Conservation (phyloP, 1,140 invertebrate genomes). For the Dermatophagoides farinae region DNA sequence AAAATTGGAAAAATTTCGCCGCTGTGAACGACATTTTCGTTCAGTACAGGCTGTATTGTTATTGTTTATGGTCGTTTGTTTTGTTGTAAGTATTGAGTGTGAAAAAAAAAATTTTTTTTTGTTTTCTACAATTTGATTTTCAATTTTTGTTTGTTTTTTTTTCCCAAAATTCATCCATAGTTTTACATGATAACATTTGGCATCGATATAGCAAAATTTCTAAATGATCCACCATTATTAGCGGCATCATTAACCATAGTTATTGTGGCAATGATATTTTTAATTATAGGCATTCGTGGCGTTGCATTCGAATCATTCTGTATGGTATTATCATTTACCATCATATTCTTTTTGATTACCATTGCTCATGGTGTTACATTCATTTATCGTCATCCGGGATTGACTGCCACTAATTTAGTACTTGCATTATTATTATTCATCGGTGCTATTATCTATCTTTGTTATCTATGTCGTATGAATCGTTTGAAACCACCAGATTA, state of each 20-base stretch:
- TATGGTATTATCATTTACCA: neutral
- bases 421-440: neutral
- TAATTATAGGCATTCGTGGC: neutral
- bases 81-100: slow-evolving; percentile 4
- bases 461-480: neutral
- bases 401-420: neutral
- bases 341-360: neutral
- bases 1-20: neutral
- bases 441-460: neutral
- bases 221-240: neutral
- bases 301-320: neutral
- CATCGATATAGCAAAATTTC: neutral
- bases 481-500: neutral
- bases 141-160: neutral
- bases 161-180: neutral
- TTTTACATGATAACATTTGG: slow-evolving; percentile 6
- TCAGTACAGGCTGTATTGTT: neutral
- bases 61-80: slow-evolving; percentile 1
- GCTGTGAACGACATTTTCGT: neutral
- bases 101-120: no score
- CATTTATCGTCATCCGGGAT: neutral
- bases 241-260: neutral
- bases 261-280: neutral
- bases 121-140: no score
- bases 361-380: slow-evolving; percentile 1